phyloP scores from a whole-genome alignment of 2,888 invertebrate species.

The Lymantria dispar region DNA sequence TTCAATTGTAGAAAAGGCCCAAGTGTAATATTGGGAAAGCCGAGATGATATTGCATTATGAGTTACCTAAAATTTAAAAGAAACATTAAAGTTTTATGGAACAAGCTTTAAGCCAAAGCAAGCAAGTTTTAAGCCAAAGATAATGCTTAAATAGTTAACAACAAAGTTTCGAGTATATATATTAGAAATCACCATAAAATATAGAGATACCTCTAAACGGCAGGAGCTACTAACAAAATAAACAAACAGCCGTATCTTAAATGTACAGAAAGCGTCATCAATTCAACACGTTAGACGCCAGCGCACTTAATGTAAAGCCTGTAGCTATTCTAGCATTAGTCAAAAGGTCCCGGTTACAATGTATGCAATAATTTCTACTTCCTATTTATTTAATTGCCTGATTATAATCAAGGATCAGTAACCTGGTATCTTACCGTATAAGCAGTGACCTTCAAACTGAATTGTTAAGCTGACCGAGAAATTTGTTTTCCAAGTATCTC shows the following conservation, averaged over 20 bases:
- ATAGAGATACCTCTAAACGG: conserved; percentile 13
- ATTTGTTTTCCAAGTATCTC: no score
- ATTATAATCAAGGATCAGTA: background rate
- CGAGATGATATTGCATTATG: no score
- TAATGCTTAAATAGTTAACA: no score
- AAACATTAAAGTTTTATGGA: no score
- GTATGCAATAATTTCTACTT: background rate
- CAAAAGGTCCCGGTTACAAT: conserved; percentile 29
- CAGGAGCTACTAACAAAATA: conserved; percentile 10
- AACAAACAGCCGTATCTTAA: conserved; percentile 26
- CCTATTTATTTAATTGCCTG: background rate
- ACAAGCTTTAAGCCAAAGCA: no score
- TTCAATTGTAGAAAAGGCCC: no score
- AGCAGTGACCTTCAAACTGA: no score
- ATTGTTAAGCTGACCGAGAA: no score
- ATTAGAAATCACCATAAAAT: background rate
- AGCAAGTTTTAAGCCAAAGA: no score
- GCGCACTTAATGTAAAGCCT: conserved; percentile 18
- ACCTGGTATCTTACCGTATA: no score
- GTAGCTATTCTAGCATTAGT: conserved; percentile 23
- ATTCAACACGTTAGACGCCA: conserved; percentile 18
- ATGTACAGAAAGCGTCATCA: conserved; percentile 34
- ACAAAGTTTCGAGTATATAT: background rate
- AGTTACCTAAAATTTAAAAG: no score
- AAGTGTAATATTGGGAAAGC: no score